A percentile compares a stretch with the other conserved stretches of the same genome.
Conservation (phyloP, 2,888 invertebrate genomes). For the Galeopsomyia nigrocyanea region DNA sequence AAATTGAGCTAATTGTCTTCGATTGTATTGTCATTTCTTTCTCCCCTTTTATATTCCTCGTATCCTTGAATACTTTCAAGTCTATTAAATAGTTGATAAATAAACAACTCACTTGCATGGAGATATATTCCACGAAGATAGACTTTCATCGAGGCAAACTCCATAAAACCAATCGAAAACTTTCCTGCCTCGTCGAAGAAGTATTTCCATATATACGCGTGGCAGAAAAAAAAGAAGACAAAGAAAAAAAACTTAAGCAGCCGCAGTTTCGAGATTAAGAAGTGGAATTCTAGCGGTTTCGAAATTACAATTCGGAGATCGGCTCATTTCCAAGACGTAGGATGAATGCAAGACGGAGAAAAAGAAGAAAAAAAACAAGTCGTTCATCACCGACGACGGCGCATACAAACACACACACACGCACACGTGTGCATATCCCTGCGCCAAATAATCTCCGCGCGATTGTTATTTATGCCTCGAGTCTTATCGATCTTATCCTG, state of each 20-base stretch:
- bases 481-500: background rate
- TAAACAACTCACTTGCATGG: too few relatives aligned
- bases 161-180: too few relatives aligned
- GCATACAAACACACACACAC: slow-evolving; percentile 5
- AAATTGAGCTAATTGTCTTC: slow-evolving; percentile 33
- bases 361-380: slow-evolving; percentile 31
- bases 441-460: slow-evolving; percentile 55
- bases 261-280: slow-evolving; percentile 7
- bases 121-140: too few relatives aligned
- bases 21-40: background rate
- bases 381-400: slow-evolving; percentile 25
- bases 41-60: background rate
- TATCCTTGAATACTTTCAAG: background rate
- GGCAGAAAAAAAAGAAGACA: background rate
- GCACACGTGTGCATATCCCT: slow-evolving; percentile 23
- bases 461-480: slow-evolving; percentile 48
- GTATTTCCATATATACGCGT: background rate
- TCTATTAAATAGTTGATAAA: too few relatives aligned
- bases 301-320: slow-evolving; percentile 29
- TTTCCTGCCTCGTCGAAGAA: too few relatives aligned
- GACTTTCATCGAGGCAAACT: too few relatives aligned
- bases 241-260: background rate
- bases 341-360: slow-evolving; percentile 5
- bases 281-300: slow-evolving; percentile 9
- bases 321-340: slow-evolving; percentile 4